Evolutionary conservation across 2,797 vertebrate species (phyloP), one percentile per base, ranked within the genome.

Genomic region (Ctenochaetus hawaiiensis): DNA sequence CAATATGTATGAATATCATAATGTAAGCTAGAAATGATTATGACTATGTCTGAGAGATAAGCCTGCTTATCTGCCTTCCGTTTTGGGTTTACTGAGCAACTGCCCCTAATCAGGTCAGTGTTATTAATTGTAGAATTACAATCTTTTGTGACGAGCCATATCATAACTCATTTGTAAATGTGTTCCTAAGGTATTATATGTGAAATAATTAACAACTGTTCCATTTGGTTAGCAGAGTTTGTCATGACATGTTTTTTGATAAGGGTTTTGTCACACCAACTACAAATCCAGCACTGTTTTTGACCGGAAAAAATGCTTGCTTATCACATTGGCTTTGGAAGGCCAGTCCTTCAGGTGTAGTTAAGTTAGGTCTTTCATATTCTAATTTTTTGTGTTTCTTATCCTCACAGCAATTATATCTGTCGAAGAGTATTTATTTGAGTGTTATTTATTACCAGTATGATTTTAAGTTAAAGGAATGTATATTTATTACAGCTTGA

Each of bases 401-500:
- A 73, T 75, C 65, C 45, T 84, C 39, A 74, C 20, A 34, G 63
- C 43, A 71, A 11, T 20, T 79, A 81, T 81, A 81, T 89, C 80
- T 83, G 82, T 30, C 9, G 78, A 2, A 67, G 10, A 75, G 30
- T 90, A 87, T 94, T 88, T 92, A 87, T 87, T 91, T 89, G 41
- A 73, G 41, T 82, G 64, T 87, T 91, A 92, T 92, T 92, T 94
- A 93, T 93, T 90, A 12, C 54, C 47, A 67, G 51, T 22, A 45
- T 78, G 9, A 66, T 30, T 84, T 82, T 88, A 76, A 84, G 30
- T 89, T 80, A 69, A 71, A 77, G 16, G 17, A 78, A 77, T 83
- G 22, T 26, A 67, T 93, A 92, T 93, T 91, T 92, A 92, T 89
- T 80, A 84, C 67, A 65, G 85, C 51, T 81, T 90, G 85, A 62